Percentiles rank a stretch among this genome's conserved stretches.
These are phyloP conservation scores for Amblyjoppa proteus DNA, from an alignment of 2,888 invertebrate species.

Conservation along the genomic window DNA sequence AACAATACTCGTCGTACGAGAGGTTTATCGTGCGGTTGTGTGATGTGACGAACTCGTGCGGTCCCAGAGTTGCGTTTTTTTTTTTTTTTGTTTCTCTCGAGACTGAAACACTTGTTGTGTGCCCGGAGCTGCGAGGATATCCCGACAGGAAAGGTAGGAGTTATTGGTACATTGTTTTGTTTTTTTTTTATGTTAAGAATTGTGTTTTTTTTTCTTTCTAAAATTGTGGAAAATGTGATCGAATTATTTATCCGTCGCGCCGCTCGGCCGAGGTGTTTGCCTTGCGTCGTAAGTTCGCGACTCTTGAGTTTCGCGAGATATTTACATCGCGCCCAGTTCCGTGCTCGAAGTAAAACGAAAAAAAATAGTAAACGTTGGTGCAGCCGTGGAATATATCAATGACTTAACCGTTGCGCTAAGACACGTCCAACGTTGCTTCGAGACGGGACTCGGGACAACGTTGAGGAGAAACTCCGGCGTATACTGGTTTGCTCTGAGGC, in stretches of 20 bases:
- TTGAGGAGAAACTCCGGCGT: background rate
- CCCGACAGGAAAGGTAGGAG: slow-evolving; percentile 37
- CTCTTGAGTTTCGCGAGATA: too few relatives aligned
- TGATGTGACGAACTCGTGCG: slow-evolving; percentile 63
- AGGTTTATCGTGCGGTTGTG: slow-evolving; percentile 38
- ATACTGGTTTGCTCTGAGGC: slow-evolving; percentile 2
- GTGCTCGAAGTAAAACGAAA: too few relatives aligned
- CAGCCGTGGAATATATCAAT: background rate
- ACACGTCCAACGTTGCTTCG: background rate
- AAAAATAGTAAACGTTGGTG: background rate
- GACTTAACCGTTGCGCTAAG: background rate
- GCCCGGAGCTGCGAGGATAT: slow-evolving; percentile 44
- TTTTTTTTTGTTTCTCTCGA: slow-evolving; percentile 22
- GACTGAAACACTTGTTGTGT: background rate
- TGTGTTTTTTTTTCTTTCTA: background rate
- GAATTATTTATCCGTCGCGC: too few relatives aligned
- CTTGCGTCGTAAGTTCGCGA: too few relatives aligned
- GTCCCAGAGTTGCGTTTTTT: slow-evolving; percentile 26
- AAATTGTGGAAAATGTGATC: too few relatives aligned
- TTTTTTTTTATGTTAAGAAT: background rate
- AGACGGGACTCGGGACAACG: background rate
- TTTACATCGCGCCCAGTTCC: too few relatives aligned
- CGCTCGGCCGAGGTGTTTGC: too few relatives aligned
- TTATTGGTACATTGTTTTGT: background rate
- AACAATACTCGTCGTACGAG: background rate